A percentile compares a stretch with the other conserved stretches of the same genome.
Conservation (phyloP, 2,113 vertebrate species). For the Odontophorus gujanensis region DNA sequence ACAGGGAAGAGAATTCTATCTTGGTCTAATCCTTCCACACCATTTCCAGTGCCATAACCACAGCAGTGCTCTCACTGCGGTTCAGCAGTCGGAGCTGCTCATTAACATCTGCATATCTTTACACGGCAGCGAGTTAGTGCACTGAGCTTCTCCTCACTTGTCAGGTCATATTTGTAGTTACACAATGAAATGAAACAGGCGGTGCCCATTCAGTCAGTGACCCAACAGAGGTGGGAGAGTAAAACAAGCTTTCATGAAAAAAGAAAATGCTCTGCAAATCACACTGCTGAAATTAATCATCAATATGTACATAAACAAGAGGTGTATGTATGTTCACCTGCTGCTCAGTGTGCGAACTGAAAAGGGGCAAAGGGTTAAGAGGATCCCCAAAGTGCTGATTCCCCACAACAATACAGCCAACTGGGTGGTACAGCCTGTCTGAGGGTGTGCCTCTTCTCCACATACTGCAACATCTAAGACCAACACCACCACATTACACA, state of each 20-base stretch:
- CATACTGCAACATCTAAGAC: background rate
- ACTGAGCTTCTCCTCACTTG: background rate
- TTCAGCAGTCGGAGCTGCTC: background rate
- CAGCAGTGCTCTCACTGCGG: background rate
- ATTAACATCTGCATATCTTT: background rate
- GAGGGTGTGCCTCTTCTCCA: background rate
- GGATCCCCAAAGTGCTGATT: background rate
- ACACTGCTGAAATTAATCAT: background rate
- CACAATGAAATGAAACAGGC: background rate
- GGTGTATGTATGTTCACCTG: background rate
- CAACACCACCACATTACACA: background rate
- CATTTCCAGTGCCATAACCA: background rate
- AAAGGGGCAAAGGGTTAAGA: background rate
- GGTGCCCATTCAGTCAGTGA: background rate
- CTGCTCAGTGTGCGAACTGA: background rate
- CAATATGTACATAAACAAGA: background rate
- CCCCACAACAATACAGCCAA: background rate
- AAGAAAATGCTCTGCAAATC: slow-evolving; percentile 2
- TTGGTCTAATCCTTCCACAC: background rate
- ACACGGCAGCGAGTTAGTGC: background rate
- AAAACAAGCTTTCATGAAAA: background rate
- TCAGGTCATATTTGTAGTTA: background rate
- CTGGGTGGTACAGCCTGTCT: background rate
- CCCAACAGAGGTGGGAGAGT: background rate
- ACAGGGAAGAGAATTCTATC: background rate